Conservation (phyloP, 2,113 vertebrate species). For the Phycodurus eques region DNA sequence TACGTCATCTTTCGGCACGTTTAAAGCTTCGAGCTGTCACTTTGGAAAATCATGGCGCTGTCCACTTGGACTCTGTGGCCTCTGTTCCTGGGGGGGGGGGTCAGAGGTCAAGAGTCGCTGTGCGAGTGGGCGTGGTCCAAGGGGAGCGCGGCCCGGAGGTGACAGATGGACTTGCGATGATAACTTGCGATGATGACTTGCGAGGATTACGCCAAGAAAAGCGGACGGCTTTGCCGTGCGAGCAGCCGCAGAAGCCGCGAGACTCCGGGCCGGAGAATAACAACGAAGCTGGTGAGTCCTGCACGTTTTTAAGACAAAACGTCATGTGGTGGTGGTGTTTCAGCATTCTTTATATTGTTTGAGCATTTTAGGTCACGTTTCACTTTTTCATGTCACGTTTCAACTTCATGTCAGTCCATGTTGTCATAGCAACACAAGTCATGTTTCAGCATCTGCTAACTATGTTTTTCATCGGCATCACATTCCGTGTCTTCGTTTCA, state of each 20-base stretch:
- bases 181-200: neutral
- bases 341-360: neutral
- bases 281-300: neutral
- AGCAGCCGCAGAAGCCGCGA: neutral
- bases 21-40: neutral
- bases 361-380: neutral
- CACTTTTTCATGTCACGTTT: neutral
- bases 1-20: neutral
- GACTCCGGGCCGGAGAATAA: neutral
- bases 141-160: neutral
- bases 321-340: neutral
- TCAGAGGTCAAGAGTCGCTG: neutral
- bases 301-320: neutral
- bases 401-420: no score
- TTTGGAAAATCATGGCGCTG: no score
- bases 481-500: no score
- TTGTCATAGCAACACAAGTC: no score
- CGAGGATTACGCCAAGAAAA: slow-evolving; percentile 1
- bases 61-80: no score
- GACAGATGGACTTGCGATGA: neutral
- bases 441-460: no score
- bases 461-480: no score
- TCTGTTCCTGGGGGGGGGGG: neutral
- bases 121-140: neutral
- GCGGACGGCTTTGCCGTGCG: neutral